phyloP scores from a whole-genome alignment of 2,888 invertebrate species.

The Cosmopolites sordidus region DNA sequence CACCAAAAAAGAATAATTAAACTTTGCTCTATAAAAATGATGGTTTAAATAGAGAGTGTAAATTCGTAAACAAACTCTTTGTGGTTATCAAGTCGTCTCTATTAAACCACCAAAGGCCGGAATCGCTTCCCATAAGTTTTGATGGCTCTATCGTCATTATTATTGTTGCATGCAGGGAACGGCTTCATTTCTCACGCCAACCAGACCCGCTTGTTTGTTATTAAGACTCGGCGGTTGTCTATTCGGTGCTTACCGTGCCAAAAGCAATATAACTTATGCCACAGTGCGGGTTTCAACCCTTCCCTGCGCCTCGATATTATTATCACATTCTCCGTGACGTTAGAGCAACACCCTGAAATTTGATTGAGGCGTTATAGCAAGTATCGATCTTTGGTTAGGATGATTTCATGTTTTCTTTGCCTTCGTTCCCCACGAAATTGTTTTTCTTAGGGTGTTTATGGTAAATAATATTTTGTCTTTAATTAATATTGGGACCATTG shows the following conservation, averaged over 20 bases:
- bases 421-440: too few relatives aligned
- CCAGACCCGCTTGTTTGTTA: slow-evolving; percentile 33
- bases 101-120: too few relatives aligned
- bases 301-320: slow-evolving; percentile 14
- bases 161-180: slow-evolving; percentile 38
- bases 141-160: slow-evolving; percentile 33
- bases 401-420: too few relatives aligned
- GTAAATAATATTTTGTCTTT: too few relatives aligned
- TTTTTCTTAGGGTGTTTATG: too few relatives aligned
- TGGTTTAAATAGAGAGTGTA: too few relatives aligned
- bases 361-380: neutral
- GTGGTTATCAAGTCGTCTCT: too few relatives aligned
- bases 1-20: too few relatives aligned
- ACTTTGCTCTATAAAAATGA: too few relatives aligned
- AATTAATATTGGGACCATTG: too few relatives aligned
- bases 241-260: slow-evolving; percentile 21
- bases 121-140: slow-evolving; percentile 4
- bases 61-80: too few relatives aligned
- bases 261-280: slow-evolving; percentile 24
- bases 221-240: slow-evolving; percentile 34
- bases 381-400: neutral
- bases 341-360: neutral
- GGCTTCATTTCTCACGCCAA: slow-evolving; percentile 40
- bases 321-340: slow-evolving; percentile 11
- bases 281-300: slow-evolving; percentile 16